Base-by-base conservation (phyloP, 2,113 vertebrate species). In the Macquaria ambigua region DNA sequence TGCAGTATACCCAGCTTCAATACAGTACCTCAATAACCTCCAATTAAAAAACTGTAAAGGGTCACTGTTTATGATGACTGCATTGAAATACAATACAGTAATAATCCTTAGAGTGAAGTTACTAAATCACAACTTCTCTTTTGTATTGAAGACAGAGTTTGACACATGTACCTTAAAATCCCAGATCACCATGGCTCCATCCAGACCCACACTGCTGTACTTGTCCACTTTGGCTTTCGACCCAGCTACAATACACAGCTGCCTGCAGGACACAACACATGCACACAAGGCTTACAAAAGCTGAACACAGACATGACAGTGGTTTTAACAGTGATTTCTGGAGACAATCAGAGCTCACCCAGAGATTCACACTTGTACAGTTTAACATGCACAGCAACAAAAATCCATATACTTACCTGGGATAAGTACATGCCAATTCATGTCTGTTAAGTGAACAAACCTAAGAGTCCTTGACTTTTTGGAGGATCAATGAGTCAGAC, bases 151-250 rank as follows among this genome's bases (percentile, higher is more conserved):
- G 10, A 50, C 9, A 48, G 18, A 61, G 18, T 52, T 34, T 63
- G 31, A 77, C 58, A 46, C 5, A 5, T 28, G 25, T 91, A 96
- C 96, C 95, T 96, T 95, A 43, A 95, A 87, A 4, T 93, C 91
- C 96, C 96, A 96, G 62, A 96, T 71, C 10, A 95, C 95, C 95
- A 96, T 91, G 75, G 95, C 92, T 82, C 96, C 96, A 77, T 96
- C 96, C 79, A 95, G 90, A 59, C 92, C 93, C 41, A 96, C 93
- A n/a, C 93, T 96, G 77, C 96, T 96, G 90, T 94, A 95, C 84
- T 93, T 93, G 8, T 91, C 89, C 87, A 96, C 95, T 39, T 92
- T 94, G 72, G 28, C 55, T 72, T 77, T 94, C 2, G 61, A 76
- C 10, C 93, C 93, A 48, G 93, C 89, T 12, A 96, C 89, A 43